Percentiles rank a stretch among this genome's conserved stretches.
phyloP scores from a whole-genome alignment of 2,797 vertebrate species.

The Anas acuta region DNA sequence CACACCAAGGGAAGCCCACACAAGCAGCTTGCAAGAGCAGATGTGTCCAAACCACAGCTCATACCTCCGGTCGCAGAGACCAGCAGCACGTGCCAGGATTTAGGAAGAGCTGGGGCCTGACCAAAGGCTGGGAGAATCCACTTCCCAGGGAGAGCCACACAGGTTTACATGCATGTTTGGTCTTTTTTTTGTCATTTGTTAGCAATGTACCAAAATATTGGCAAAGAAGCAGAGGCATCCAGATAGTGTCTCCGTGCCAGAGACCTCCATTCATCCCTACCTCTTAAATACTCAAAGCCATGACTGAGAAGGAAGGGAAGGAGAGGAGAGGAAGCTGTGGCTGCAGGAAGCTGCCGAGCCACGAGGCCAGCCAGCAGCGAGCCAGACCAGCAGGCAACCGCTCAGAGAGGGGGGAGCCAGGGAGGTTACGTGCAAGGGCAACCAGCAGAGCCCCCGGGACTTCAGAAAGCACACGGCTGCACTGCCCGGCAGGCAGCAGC shows the following conservation, averaged over 20 bases:
- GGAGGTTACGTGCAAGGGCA: background rate
- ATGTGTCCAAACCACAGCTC: background rate
- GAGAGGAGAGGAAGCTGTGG: background rate
- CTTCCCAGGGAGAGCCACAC: background rate
- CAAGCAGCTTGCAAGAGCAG: background rate
- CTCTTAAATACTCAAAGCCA: background rate
- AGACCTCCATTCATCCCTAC: background rate
- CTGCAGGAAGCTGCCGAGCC: background rate
- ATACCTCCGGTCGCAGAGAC: background rate
- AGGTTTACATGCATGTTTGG: background rate
- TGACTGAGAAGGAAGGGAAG: background rate
- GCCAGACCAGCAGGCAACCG: background rate
- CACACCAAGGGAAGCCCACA: background rate
- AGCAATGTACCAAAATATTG: background rate
- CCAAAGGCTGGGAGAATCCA: rapidly evolving
- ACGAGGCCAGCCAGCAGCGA: background rate
- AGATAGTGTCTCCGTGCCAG: background rate
- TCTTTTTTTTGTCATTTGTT: background rate
- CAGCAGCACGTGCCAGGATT: background rate
- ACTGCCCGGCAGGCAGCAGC: background rate
- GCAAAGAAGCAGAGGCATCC: background rate
- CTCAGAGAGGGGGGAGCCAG: background rate
- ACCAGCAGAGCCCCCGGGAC: background rate
- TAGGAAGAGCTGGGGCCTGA: background rate
- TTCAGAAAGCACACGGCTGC: background rate